Evolutionary conservation across 2,113 vertebrate species (phyloP).

Genomic region (Azemiops feae): DNA sequence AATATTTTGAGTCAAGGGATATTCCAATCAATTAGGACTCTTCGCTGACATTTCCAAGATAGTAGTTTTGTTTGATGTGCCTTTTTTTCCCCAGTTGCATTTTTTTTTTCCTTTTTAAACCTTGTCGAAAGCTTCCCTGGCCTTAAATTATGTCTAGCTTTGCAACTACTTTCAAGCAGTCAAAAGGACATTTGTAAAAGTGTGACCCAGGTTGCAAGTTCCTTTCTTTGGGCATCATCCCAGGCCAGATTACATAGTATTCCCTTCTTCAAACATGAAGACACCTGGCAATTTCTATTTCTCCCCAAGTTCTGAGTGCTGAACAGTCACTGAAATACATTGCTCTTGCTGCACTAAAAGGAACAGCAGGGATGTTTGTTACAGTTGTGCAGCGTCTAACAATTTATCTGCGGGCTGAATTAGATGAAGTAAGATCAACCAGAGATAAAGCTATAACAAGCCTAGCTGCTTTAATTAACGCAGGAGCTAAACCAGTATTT

Average conservation of each 20-base stretch:
- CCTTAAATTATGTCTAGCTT: not conserved
- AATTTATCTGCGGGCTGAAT: not conserved
- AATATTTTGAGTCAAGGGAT: slow-evolving; percentile 31
- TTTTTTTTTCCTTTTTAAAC: slow-evolving; percentile 30
- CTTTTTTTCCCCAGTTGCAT: slow-evolving; percentile 25
- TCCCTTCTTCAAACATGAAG: not conserved
- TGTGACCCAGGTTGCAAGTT: not conserved
- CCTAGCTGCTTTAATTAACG: not conserved
- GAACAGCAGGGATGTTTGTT: not conserved
- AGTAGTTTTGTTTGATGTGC: slow-evolving; percentile 35
- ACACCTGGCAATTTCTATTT: not conserved
- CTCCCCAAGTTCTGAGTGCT: not conserved
- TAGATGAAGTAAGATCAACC: not conserved
- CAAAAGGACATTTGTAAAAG: not conserved
- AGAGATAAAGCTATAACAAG: not conserved
- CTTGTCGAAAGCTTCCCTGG: slow-evolving; percentile 23
- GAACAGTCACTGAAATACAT: not conserved
- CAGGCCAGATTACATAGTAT: not conserved
- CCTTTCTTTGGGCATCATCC: not conserved
- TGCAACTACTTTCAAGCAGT: not conserved
- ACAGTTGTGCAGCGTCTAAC: not conserved
- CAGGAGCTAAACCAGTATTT: not conserved
- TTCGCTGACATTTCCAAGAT: slow-evolving; percentile 43
- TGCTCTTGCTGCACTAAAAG: not conserved
- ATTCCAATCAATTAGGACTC: slow-evolving; percentile 58